Conservation (phyloP, 2,113 vertebrate species). For the Candoia aspera region DNA sequence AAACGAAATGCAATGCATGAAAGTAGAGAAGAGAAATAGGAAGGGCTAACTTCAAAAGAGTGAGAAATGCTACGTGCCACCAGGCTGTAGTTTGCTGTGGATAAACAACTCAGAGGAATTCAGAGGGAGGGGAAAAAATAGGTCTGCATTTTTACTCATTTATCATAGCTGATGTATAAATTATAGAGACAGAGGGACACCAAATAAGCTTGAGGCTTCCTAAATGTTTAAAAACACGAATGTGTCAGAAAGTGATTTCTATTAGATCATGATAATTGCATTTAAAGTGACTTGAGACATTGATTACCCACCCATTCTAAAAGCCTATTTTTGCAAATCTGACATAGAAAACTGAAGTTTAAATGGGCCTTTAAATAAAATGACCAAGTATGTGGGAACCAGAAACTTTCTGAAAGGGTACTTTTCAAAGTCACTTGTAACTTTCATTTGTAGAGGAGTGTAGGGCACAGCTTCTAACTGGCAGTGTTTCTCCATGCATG, state of each 20-base stretch:
- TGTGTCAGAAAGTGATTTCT: slow-evolving; percentile 13
- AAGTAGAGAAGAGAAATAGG: neutral
- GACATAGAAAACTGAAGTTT: neutral
- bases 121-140: neutral
- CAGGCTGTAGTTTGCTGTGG: slow-evolving; percentile 4
- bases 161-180: neutral
- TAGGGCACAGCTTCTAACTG: slow-evolving; percentile 37
- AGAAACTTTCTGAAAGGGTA: neutral
- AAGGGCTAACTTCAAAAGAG: neutral
- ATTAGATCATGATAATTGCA: neutral
- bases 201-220: neutral
- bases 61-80: neutral
- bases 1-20: neutral
- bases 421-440: slow-evolving; percentile 4
- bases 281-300: slow-evolving; percentile 28
- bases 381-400: neutral
- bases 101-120: slow-evolving; percentile 1
- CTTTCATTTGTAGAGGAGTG: neutral
- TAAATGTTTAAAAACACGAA: slow-evolving; percentile 5
- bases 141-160: neutral
- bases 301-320: slow-evolving; percentile 12
- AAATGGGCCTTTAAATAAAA: slow-evolving; percentile 3
- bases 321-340: slow-evolving; percentile 26
- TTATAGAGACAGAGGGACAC: neutral
- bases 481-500: slow-evolving; percentile 57